These are phyloP conservation scores for Ctenopoma kingsleyae DNA, from an alignment of 2,797 vertebrate species.

Conservation along the genomic window DNA sequence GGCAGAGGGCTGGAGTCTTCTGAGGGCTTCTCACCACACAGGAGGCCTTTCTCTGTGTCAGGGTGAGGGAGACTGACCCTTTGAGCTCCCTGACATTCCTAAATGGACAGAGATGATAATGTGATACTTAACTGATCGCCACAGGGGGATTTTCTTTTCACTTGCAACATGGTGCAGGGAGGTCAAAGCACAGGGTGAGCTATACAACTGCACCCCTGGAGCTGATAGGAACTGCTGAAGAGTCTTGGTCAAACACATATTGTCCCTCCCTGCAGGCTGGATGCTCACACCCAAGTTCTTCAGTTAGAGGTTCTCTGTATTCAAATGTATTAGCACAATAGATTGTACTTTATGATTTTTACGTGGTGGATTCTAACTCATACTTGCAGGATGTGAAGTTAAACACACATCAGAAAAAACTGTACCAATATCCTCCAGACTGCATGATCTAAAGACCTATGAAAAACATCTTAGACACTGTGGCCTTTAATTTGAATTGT, in stretches of 20 bases:
- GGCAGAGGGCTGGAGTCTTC: slow-evolving; percentile 49
- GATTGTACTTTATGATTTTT: not conserved
- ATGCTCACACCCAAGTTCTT: slow-evolving; percentile 44
- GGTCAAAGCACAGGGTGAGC: slow-evolving; percentile 73
- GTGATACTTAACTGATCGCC: slow-evolving; percentile 80
- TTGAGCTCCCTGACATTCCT: slow-evolving; percentile 79
- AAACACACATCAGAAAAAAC: not conserved
- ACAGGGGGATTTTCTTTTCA: slow-evolving; percentile 79
- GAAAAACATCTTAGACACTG: not conserved
- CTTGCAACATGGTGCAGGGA: slow-evolving; percentile 62
- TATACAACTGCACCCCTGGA: slow-evolving; percentile 71
- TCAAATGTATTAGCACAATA: slow-evolving; percentile 17
- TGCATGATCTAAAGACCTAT: not conserved
- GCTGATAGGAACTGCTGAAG: slow-evolving; percentile 66
- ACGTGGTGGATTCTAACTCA: slow-evolving; percentile 6
- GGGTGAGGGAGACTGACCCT: slow-evolving; percentile 67
- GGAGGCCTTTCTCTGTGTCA: slow-evolving; percentile 62
- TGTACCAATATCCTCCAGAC: not conserved
- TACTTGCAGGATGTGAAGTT: not conserved
- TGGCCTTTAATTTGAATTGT: not conserved
- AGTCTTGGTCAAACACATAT: slow-evolving; percentile 67
- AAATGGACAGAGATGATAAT: slow-evolving; percentile 80
- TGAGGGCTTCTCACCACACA: slow-evolving; percentile 61
- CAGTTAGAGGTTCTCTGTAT: slow-evolving; percentile 28
- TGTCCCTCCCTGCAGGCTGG: slow-evolving; percentile 51